Evolutionary conservation across 2,888 invertebrate genomes (phyloP), one percentile per base, ranked within the genome.

Genomic region (Synanthedon formicaeformis): DNA sequence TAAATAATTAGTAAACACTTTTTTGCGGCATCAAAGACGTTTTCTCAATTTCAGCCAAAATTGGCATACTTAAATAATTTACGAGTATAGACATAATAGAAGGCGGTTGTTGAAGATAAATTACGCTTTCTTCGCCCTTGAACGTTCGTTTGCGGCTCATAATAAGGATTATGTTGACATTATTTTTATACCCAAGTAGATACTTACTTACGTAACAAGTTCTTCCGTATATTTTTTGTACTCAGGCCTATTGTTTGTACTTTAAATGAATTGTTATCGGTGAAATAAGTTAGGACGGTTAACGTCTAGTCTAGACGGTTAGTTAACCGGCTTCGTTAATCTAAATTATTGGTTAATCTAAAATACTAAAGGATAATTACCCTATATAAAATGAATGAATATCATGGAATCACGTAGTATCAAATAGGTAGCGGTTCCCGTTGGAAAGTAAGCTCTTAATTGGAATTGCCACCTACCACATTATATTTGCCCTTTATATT

Each of bases 41-140:
- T 45, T 45, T 45, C 45, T 45, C 45, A n/a, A 45, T 45, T 45
- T 45, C 45, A 45, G 45, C 45, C 45, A n/a, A 67, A 64, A 62
- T 64, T 63, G 61, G 63, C 63, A 64, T 69, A n/a, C n/a, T n/a
- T n/a, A 70, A 67, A 73, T 73, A 74, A 78, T 78, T 11, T 78
- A n/a, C n/a, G n/a, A n/a, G 16, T 78, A 78, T 73, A 66, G 67
- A 60, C 66, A 68, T 75, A 76, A 77, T 76, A 74, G 71, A 67
- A 45, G 45, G 45, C 45, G 12, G 45, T 34, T 34, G 34, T 34
- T 34, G 45, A 45, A 73, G 69, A 78, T 71, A 74, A 77, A 79
- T 79, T 71, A 67, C 64, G 65, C 56, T 67, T 58, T 65, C 53
- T 61, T 58, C 54, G 67, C 49, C 79, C 77, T 73, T 79, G 75